Evolutionary conservation across 2,113 vertebrate genomes (phyloP), one percentile per base, ranked within the genome.

Genomic region (Toxotes jaculatrix): DNA sequence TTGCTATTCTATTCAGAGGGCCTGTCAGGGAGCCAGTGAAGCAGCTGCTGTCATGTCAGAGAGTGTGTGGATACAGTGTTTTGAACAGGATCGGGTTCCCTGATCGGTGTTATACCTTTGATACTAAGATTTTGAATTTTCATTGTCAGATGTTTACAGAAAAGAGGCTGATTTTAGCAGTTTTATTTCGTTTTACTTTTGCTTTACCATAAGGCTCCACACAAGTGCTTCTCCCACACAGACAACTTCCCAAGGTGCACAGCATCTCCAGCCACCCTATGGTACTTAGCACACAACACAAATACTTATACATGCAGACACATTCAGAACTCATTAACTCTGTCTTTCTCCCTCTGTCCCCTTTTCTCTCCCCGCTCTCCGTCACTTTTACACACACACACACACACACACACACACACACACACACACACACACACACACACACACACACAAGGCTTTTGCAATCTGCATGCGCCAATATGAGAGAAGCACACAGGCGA

Each of bases 391-490:
- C 47, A 43, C 42, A 43, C 42, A 43, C 10, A 43, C 11, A 12
- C 42, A 43, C 42, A 43, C 42, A 43, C 42, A 43, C 42, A 43
- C 10, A 43, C 42, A 42, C n/a, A 32, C 42, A 12, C 66, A 43
- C 38, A 34, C 31, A 10, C 70, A 43, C 78, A 61, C 32, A 63
- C 53, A 67, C 53, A 40, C 53, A n/a, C 38, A 40, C 38, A 40
- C 38, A 40, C 38, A 40, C 38, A 40, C 49, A 19, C 68, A 47
- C 62, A 70, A 38, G 69, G 31, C 27, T 91, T 87, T 74, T 87
- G 57, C 86, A 92, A 92, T 92, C 84, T 90, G 90, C 90, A 89
- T 92, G 91, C 84, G 49, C 88, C 89, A 87, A 87, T 87, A 87
- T 90, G 83, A 90, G 87, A 86, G 79, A 83, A 60, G 91, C 90